phyloP scores from a whole-genome alignment of 2,797 vertebrate genomes.

The Erpetoichthys calabaricus region DNA sequence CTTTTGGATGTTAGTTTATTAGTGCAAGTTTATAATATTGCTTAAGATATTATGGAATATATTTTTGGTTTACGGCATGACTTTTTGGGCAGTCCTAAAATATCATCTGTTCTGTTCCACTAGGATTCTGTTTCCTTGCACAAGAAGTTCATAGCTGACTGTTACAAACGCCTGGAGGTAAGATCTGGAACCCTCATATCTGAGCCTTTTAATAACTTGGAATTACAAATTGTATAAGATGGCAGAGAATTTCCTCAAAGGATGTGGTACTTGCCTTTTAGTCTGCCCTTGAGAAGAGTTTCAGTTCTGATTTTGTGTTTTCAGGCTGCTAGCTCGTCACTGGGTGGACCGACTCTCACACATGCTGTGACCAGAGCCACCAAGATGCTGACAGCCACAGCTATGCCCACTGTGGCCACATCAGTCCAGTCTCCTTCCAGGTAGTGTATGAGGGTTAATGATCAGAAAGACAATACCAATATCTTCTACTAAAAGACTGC shows the following conservation, averaged over 20 bases:
- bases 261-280: neutral
- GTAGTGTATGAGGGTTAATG: constrained; percentile 40
- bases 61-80: too few species aligned
- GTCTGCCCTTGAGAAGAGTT: neutral
- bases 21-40: too few species aligned
- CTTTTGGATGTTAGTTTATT: too few species aligned
- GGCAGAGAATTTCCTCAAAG: too few species aligned
- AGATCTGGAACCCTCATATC: constrained; percentile 18
- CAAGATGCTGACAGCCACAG: constrained; percentile 97
- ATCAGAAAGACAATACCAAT: neutral
- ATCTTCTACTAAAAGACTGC: neutral
- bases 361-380: constrained; percentile 96
- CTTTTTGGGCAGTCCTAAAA: too few species aligned
- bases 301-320: too few species aligned
- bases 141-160: constrained; percentile 98
- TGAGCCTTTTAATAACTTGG: neutral
- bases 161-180: constrained; percentile 93
- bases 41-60: too few species aligned
- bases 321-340: constrained; percentile 85
- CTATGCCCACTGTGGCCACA: constrained; percentile 95
- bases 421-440: constrained; percentile 97
- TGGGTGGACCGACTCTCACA: constrained; percentile 89
- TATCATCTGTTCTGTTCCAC: constrained; percentile 13
- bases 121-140: constrained; percentile 95
- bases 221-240: too few species aligned